A percentile compares a stretch with the other conserved stretches of the same genome.
These are phyloP conservation scores for Agrochola litura DNA, from an alignment of 2,888 invertebrate species.

Conservation along the genomic window DNA sequence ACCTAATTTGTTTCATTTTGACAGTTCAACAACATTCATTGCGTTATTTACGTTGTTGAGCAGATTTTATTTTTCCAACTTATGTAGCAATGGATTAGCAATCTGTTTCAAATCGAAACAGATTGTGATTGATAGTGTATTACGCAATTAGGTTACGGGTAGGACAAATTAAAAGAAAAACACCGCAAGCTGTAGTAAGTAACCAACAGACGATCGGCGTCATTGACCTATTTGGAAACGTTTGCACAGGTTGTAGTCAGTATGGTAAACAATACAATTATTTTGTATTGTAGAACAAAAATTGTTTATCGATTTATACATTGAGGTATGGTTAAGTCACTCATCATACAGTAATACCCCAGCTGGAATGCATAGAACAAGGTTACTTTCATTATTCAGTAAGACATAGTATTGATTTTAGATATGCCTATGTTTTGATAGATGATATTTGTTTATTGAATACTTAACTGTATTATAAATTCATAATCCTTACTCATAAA, in stretches of 20 bases:
- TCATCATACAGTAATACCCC: neutral
- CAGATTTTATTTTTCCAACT: no score
- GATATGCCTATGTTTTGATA: neutral
- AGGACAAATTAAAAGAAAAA: no score
- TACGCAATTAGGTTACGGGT: no score
- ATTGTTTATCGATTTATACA: neutral
- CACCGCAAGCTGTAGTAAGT: no score
- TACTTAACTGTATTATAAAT: neutral
- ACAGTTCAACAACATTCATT: no score
- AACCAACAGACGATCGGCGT: neutral
- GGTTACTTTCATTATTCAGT: conserved; percentile 23
- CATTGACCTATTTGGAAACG: neutral
- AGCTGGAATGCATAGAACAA: conserved; percentile 4
- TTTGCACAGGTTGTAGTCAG: neutral
- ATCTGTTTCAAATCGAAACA: no score
- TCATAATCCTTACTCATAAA: no score
- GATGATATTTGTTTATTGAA: neutral
- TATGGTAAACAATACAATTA: neutral
- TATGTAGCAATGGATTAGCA: no score
- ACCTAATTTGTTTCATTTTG: no score
- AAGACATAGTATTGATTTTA: conserved; percentile 17
- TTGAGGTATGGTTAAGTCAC: neutral
- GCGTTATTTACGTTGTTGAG: no score
- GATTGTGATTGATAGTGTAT: no score
- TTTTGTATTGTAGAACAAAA: neutral